phyloP scores from a whole-genome alignment of 2,113 vertebrate genomes.

The Hemibagrus wyckioides region DNA sequence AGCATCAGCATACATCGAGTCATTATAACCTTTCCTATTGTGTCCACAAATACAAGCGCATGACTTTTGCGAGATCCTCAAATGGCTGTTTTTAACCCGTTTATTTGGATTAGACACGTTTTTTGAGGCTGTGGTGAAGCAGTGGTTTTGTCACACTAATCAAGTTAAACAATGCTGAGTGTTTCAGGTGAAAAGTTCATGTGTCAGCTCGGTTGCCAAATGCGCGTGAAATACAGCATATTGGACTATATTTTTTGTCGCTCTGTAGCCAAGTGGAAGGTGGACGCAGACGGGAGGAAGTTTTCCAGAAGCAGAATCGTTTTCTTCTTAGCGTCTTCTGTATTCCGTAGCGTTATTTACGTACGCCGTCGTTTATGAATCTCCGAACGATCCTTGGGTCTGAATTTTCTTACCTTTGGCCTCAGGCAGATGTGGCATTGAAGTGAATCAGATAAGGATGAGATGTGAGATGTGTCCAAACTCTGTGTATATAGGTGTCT shows the following conservation, averaged over 20 bases:
- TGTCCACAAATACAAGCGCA: slow-evolving; percentile 13
- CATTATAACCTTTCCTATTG: slow-evolving; percentile 20
- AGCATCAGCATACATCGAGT: slow-evolving; percentile 21
- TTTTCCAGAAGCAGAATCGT: slow-evolving; percentile 19
- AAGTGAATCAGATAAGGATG: slow-evolving; percentile 32
- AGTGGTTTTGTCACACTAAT: slow-evolving; percentile 37
- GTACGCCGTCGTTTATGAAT: slow-evolving; percentile 42
- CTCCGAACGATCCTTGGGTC: slow-evolving; percentile 20
- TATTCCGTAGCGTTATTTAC: slow-evolving; percentile 40
- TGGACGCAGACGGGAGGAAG: slow-evolving; percentile 15
- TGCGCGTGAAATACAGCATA: slow-evolving; percentile 30
- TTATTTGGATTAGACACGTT: slow-evolving; percentile 58
- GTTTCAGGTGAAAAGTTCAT: slow-evolving; percentile 41
- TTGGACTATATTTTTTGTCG: slow-evolving; percentile 27
- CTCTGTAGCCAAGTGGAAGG: slow-evolving; percentile 28
- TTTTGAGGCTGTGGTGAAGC: slow-evolving; percentile 39
- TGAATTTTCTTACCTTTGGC: slow-evolving; percentile 39
- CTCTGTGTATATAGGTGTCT: slow-evolving; percentile 25
- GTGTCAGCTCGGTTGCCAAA: slow-evolving; percentile 42
- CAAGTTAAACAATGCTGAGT: slow-evolving; percentile 41
- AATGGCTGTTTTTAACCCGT: slow-evolving; percentile 52
- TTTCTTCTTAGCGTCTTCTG: slow-evolving; percentile 29
- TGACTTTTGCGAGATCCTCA: not conserved
- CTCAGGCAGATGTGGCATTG: slow-evolving; percentile 23
- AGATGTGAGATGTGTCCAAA: slow-evolving; percentile 8